These are phyloP conservation scores for Pachyramphus minor DNA, from an alignment of 2,113 vertebrate genomes.

Conservation along the genomic window DNA sequence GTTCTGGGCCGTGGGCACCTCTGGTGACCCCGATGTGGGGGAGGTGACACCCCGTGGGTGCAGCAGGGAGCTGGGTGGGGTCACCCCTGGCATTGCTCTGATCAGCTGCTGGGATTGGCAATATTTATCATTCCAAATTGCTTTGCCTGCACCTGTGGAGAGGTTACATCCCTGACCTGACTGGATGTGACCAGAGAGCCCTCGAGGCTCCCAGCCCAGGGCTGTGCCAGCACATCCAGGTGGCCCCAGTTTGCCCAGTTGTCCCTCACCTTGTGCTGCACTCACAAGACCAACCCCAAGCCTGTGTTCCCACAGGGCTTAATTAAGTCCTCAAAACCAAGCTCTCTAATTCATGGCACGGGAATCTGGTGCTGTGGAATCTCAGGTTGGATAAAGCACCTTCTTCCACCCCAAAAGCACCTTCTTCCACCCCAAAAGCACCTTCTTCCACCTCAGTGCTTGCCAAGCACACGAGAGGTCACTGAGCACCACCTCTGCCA, in stretches of 20 bases:
- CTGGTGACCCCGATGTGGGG: background rate
- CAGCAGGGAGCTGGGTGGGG: no score
- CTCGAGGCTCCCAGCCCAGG: background rate
- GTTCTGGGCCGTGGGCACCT: background rate
- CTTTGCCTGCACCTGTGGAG: background rate
- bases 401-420: background rate
- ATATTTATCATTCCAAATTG: accelerated
- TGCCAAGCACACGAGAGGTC: background rate
- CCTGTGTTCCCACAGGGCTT: background rate
- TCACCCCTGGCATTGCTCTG: no score
- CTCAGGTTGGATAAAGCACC: background rate
- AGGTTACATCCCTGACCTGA: background rate
- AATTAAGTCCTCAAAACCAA: background rate
- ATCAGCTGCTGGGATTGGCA: background rate
- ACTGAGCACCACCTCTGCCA: background rate
- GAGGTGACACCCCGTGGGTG: background rate
- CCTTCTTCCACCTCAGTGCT: background rate
- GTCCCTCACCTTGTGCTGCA: background rate
- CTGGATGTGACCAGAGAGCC: background rate
- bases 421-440: background rate
- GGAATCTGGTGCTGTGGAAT: background rate
- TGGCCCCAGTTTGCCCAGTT: background rate
- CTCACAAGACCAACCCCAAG: background rate
- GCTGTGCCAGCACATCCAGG: background rate
- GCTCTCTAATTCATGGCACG: background rate